These are phyloP conservation scores for Diabrotica undecimpunctata DNA, from an alignment of 1,140 invertebrate species.

Conservation along the genomic window DNA sequence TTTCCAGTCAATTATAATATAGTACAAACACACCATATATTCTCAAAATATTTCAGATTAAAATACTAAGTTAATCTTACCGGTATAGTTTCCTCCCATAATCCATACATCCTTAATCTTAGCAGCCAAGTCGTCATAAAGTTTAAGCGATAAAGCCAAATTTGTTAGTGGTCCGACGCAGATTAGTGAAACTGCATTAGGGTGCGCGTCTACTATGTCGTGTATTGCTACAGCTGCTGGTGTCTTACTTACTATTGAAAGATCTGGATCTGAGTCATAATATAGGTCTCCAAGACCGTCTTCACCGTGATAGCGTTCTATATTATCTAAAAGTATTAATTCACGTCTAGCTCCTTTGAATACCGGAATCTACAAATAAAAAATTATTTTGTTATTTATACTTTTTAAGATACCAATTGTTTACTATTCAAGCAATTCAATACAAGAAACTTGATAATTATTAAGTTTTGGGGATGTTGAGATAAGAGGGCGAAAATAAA, in stretches of 20 bases:
- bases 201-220: slow-evolving; percentile 30
- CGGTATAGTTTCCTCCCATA: slow-evolving; percentile 74
- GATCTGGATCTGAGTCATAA: slow-evolving; percentile 30
- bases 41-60: too few species aligned
- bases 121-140: slow-evolving; percentile 60
- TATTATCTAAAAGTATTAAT: slow-evolving; percentile 46
- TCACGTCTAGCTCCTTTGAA: slow-evolving; percentile 56
- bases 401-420: neutral
- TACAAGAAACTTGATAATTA: too few species aligned
- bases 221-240: slow-evolving; percentile 26
- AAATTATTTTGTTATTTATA: neutral
- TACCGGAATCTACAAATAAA: slow-evolving; percentile 59
- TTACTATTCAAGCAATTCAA: neutral
- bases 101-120: slow-evolving; percentile 63
- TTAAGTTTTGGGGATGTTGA: too few species aligned
- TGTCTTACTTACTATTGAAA: slow-evolving; percentile 26
- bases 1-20: too few species aligned
- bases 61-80: slow-evolving; percentile 42
- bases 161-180: slow-evolving; percentile 75
- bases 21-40: too few species aligned
- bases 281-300: slow-evolving; percentile 65
- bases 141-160: slow-evolving; percentile 65
- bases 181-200: slow-evolving; percentile 57
- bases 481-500: too few species aligned
- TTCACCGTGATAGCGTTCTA: slow-evolving; percentile 52